Evolutionary conservation across 1,140 invertebrate species (phyloP).

Genomic region (Papilio helenus): DNA sequence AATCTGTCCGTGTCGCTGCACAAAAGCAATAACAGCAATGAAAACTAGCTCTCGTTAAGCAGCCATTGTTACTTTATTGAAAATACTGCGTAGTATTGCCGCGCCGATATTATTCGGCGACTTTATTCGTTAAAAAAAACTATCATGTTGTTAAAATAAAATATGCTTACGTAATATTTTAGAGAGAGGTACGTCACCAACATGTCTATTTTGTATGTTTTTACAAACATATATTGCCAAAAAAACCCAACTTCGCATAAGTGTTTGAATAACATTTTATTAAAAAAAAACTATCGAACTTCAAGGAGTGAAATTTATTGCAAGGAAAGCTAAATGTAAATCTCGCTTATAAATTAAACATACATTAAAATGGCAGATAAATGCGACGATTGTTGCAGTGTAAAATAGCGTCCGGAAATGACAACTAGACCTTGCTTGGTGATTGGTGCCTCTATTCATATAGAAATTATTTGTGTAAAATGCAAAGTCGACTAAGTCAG

Average conservation of each 20-base stretch:
- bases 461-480: constrained; percentile 48
- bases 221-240: no score
- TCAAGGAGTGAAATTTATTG: neutral
- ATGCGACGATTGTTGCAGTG: constrained; percentile 33
- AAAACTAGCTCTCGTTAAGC: constrained; percentile 74
- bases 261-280: neutral
- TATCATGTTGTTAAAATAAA: neutral
- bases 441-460: constrained; percentile 35
- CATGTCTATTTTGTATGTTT: no score
- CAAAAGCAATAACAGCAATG: constrained; percentile 77
- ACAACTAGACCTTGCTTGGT: neutral
- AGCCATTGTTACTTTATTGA: constrained; percentile 68
- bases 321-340: neutral
- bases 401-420: constrained; percentile 37
- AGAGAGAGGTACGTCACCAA: no score
- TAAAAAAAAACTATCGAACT: neutral
- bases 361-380: neutral
- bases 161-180: no score
- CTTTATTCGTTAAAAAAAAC: constrained; percentile 1
- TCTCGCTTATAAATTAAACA: neutral
- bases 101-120: neutral
- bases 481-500: constrained; percentile 45
- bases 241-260: no score
- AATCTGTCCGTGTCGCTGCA: constrained; percentile 71
- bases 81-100: constrained; percentile 53